Base-by-base conservation (phyloP, 2,888 invertebrate genomes). In the Hirtodrosophila cameraria region DNA sequence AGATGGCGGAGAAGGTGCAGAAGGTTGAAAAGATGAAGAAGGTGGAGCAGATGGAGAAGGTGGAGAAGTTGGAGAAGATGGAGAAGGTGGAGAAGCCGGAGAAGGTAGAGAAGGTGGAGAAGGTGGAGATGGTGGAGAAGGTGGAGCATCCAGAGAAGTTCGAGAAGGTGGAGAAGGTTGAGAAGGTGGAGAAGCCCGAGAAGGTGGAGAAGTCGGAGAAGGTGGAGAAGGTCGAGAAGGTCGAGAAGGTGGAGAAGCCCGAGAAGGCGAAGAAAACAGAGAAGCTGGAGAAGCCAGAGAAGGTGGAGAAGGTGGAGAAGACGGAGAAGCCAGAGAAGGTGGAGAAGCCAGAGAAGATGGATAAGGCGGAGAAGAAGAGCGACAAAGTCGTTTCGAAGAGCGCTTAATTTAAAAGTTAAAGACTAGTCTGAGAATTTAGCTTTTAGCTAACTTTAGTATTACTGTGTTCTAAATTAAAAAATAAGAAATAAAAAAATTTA, bases 391-490 rank as follows among this genome's bases (percentile, higher is more conserved):
- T 23, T 13, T 25, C 50, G 35, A 74, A 68, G 68, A 65, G 52
- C 49, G 71, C 79, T 39, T 77, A 74, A 62, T 18, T 18, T 18
- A 4, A 18, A 5, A 3, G 18, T 15, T 39, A 13, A n/a, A 57
- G 41, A 42, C 46, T 46, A 33, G 5, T 33, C 16, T 18, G 12
- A 43, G 27, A 30, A 18, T 55, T 23, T 39, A 65, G 48, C 38
- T 31, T 2, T 31, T 49, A 66, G 54, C 48, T 66, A 62, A 49
- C 48, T 39, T 46, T 58, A 72, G 75, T 78, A 68, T 78, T 54
- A 61, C 36, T 45, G 12, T 20, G 15, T 46, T 50, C 11, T 20
- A 33, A 42, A 36, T 48, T 38, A 59, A 59, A 13, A 48, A 52
- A 7, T 35, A 54, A 67, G 63, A 28, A 63, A 52, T 55, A 62